Evolutionary conservation across 1,140 invertebrate species (phyloP), one percentile per base, ranked within the genome.

Genomic region (Temnothorax nylanderi): DNA sequence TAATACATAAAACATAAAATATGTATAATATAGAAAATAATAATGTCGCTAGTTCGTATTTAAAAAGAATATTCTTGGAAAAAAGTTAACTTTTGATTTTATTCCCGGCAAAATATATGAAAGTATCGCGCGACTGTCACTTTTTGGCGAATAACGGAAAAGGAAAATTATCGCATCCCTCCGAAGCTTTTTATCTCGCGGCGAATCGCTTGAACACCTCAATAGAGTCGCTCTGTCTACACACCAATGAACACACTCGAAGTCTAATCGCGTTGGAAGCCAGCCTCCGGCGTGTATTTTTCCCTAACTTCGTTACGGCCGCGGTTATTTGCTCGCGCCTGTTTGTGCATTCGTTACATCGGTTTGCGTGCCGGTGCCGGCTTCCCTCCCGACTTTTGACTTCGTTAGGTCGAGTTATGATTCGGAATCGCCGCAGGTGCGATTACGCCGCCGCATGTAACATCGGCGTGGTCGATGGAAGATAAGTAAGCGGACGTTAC

Each of bases 341-440:
- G 80, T 84, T 84, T 84, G 80, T 74, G 80, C 80, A 84, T 84
- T 84, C 80, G 80, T 84, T 84, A 84, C 80, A 84, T 84, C 54
- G 80, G 69, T 84, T 82, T 84, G 80, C 80, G 80, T 74, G 80
- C 69, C 77, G 64, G 62, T 64, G 58, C 41, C 60, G 41, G 44
- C 51, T 67, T 74, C 54, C 69, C 80, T 74, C 6, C 41, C 80
- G 80, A 84, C 80, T 84, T 84, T 84, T 84, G 69, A 84, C 80
- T 84, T 84, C 80, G 80, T 84, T 84, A 84, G 80, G 62, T 74
- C 67, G 80, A 84, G 80, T 84, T 84, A 84, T 74, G 80, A 84
- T 84, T 84, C 69, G 80, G 54, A 84, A 84, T 84, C 80, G 80
- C 80, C 80, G 69, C 80, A 74, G 80, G 69, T 84, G 54, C 54